Percentiles rank a stretch among this genome's conserved stretches.
Evolutionary conservation across 2,888 invertebrate species (phyloP).

Genomic region (Caenorhabditis sp.): DNA sequence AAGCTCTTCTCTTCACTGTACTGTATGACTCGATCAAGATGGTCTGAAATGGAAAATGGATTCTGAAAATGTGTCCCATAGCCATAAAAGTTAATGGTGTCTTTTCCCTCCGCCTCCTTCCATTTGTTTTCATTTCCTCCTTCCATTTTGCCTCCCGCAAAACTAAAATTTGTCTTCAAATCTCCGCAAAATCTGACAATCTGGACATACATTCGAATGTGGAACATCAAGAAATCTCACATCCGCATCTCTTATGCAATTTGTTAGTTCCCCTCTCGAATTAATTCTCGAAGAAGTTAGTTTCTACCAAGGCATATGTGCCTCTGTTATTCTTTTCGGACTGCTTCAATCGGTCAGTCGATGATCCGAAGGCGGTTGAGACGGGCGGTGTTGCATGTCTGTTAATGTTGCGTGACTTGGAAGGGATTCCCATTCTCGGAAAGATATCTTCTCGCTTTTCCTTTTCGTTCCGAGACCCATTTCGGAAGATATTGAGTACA

Average conservation of each 20-base stretch:
- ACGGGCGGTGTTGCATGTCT: conserved; percentile 46
- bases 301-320: no score
- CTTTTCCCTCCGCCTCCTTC: background rate
- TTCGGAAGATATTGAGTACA: no score
- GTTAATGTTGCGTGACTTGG: conserved; percentile 53
- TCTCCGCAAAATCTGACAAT: conserved; percentile 34
- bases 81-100: background rate
- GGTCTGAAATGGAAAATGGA: no score
- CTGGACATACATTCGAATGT: conserved; percentile 41
- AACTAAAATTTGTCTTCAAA: conserved; percentile 52
- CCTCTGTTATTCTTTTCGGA: background rate
- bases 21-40: no score
- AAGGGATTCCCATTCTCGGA: conserved; percentile 22
- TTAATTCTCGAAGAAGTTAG: background rate
- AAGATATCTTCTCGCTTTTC: no score
- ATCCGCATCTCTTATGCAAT: conserved; percentile 40
- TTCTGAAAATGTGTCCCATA: background rate
- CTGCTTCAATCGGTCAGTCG: background rate
- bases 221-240: conserved; percentile 32
- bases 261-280: conserved; percentile 8
- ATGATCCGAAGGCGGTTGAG: background rate
- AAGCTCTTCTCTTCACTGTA: background rate
- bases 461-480: no score
- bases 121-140: conserved; percentile 6
- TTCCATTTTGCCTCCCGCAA: background rate